Evolutionary conservation across 1,140 invertebrate genomes (phyloP).

Genomic region (Hylaeus volcanicus): DNA sequence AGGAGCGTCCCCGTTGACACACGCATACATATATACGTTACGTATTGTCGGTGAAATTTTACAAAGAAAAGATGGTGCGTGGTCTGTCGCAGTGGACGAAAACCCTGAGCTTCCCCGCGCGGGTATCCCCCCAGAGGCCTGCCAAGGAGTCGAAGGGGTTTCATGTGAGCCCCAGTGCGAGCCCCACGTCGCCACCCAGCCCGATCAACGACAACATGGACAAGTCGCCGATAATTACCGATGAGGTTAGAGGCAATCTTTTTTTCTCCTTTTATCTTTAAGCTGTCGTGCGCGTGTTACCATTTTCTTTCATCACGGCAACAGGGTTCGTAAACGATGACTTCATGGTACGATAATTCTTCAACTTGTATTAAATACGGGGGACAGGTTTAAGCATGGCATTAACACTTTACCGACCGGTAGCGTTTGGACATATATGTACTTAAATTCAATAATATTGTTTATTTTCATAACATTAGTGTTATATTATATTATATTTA

Average conservation of each 20-base stretch:
- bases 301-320: background rate
- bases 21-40: too few relatives aligned
- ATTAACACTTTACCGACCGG: too few relatives aligned
- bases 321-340: too few relatives aligned
- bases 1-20: background rate
- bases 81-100: constrained; percentile 93
- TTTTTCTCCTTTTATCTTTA: constrained; percentile 1
- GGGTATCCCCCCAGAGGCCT: constrained; percentile 88
- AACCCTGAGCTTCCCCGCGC: constrained; percentile 91
- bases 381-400: too few relatives aligned
- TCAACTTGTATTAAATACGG: too few relatives aligned
- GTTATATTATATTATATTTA: too few relatives aligned
- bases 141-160: constrained; percentile 83
- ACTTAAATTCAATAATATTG: too few relatives aligned
- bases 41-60: constrained; percentile 13
- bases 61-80: constrained; percentile 85
- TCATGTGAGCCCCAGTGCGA: constrained; percentile 76
- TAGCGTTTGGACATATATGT: too few relatives aligned
- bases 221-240: constrained; percentile 77
- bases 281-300: background rate
- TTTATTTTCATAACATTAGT: too few relatives aligned
- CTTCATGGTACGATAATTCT: too few relatives aligned
- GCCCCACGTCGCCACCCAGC: constrained; percentile 81
- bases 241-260: constrained; percentile 70
- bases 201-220: constrained; percentile 80